Conservation (phyloP, 1,140 invertebrate species). For the Camponotus pennsylvanicus region DNA sequence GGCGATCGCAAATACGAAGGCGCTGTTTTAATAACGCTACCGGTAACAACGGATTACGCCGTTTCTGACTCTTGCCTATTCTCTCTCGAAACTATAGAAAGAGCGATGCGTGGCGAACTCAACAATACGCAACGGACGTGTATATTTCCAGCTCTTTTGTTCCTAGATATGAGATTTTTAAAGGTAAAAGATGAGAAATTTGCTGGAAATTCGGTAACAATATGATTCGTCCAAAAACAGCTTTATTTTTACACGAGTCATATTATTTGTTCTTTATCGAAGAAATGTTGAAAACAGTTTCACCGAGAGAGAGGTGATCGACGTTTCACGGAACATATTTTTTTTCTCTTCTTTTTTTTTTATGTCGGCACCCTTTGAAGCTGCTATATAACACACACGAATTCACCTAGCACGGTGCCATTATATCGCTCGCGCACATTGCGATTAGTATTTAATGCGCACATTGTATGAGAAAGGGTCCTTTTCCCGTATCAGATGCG, state of each 20-base stretch:
- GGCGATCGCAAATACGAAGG: slow-evolving; percentile 36
- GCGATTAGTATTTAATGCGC: slow-evolving; percentile 82
- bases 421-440: slow-evolving; percentile 75
- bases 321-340: slow-evolving; percentile 40
- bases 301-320: slow-evolving; percentile 31
- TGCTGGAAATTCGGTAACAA: neutral
- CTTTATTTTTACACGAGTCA: neutral
- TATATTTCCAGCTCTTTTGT: slow-evolving; percentile 3
- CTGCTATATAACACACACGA: slow-evolving; percentile 30
- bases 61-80: slow-evolving; percentile 8
- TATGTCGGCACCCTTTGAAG: slow-evolving; percentile 72
- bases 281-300: slow-evolving; percentile 42
- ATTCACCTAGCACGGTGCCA: slow-evolving; percentile 43
- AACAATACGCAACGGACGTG: neutral
- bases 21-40: slow-evolving; percentile 50
- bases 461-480: slow-evolving; percentile 77
- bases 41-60: slow-evolving; percentile 6
- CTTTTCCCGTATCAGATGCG: slow-evolving; percentile 79
- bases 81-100: neutral
- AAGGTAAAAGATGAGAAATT: neutral
- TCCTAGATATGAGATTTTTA: slow-evolving; percentile 24
- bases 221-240: neutral
- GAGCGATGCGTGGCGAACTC: slow-evolving; percentile 1
- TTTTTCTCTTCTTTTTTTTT: slow-evolving; percentile 30
- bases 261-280: neutral